A percentile compares a stretch with the other conserved stretches of the same genome.
Conservation (phyloP, 2,888 invertebrate genomes). For the Metallyticus violacea region DNA sequence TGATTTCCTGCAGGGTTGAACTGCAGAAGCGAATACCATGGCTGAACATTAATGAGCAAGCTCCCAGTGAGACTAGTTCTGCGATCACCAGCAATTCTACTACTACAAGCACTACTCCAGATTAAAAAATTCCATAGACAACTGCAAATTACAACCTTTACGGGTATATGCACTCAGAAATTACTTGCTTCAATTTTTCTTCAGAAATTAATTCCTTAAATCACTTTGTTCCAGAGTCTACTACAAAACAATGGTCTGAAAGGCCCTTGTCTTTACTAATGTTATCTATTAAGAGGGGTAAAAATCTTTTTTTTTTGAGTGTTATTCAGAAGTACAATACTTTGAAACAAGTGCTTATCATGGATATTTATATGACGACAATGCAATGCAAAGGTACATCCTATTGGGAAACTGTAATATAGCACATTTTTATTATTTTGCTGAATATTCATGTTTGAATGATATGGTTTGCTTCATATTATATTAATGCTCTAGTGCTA, state of each 20-base stretch:
- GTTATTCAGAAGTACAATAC: background rate
- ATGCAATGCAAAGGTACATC: background rate
- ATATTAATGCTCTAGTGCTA: too few species aligned
- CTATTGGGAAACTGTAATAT: background rate
- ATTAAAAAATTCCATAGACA: background rate
- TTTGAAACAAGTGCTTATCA: background rate
- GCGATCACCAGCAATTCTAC: slow-evolving; percentile 53
- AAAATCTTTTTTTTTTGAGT: background rate
- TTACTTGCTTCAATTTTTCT: background rate
- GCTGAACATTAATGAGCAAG: slow-evolving; percentile 55
- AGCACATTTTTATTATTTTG: background rate
- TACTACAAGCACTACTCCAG: slow-evolving; percentile 33
- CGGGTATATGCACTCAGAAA: background rate
- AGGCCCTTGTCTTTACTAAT: background rate
- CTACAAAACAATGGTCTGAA: background rate
- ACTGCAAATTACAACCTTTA: background rate
- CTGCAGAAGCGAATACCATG: slow-evolving; percentile 78
- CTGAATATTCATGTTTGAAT: background rate
- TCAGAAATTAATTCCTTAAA: background rate
- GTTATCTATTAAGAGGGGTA: background rate
- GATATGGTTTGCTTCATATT: too few species aligned
- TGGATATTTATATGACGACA: background rate
- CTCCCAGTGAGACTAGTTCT: slow-evolving; percentile 57
- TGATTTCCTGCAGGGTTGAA: slow-evolving; percentile 58
- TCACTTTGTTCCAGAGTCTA: background rate